A percentile compares a stretch with the other conserved stretches of the same genome.
phyloP scores from a whole-genome alignment of 1,140 invertebrate species.

The Hypothenemus hampei region DNA sequence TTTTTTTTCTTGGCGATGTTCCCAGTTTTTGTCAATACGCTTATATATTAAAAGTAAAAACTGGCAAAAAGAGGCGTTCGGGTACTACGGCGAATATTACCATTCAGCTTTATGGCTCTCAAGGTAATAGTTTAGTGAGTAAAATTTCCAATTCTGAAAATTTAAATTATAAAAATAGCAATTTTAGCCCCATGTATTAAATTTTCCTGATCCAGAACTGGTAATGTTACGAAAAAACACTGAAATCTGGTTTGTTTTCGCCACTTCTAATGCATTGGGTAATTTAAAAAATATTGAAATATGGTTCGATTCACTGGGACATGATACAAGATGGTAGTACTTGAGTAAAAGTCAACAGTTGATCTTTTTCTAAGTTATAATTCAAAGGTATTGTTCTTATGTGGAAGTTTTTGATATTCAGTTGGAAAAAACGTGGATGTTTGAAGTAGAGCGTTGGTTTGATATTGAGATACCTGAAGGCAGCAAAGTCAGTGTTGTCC shows the following conservation, averaged over 20 bases:
- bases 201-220: constrained; percentile 35
- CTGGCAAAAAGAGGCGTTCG: constrained; percentile 20
- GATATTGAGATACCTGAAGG: constrained; percentile 2
- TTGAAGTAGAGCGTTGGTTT: constrained; percentile 25
- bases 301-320: constrained; percentile 33
- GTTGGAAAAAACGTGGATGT: constrained; percentile 26
- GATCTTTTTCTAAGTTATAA: neutral
- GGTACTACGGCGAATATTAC: constrained; percentile 35
- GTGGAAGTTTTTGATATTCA: constrained; percentile 31
- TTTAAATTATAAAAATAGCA: neutral
- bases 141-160: constrained; percentile 1
- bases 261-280: constrained; percentile 25
- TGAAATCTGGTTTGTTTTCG: constrained; percentile 33
- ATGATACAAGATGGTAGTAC: constrained; percentile 32
- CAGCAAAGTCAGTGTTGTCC: constrained; percentile 1
- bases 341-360: too few relatives aligned
- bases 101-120: constrained; percentile 27
- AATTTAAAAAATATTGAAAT: constrained; percentile 29
- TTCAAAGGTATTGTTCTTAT: constrained; percentile 30
- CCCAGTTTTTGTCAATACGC: constrained; percentile 28
- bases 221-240: constrained; percentile 23
- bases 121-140: constrained; percentile 28
- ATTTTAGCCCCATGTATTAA: constrained; percentile 27
- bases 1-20: constrained; percentile 27
- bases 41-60: constrained; percentile 32